Evolutionary conservation across 2,797 vertebrate genomes (phyloP).

Genomic region (Thaleichthys pacificus): DNA sequence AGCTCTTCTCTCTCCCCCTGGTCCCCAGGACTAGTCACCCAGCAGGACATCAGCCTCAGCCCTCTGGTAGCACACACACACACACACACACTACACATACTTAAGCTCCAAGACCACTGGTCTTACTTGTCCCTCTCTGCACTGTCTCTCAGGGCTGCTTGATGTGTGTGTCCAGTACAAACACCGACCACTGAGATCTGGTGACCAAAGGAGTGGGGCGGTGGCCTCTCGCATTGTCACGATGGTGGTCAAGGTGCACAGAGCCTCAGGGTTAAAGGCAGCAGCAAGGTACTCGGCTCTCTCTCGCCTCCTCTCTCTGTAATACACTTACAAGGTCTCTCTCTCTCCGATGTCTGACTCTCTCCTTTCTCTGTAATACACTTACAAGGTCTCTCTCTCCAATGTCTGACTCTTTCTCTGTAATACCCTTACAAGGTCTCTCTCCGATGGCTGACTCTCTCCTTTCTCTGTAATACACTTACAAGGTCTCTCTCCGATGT

Average conservation of each 20-base stretch:
- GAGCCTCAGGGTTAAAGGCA: constrained; percentile 90
- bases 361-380: neutral
- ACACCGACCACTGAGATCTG: constrained; percentile 61
- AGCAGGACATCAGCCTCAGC: constrained; percentile 54
- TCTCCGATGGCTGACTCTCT: neutral
- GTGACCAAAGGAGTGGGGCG: constrained; percentile 51
- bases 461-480: too few species aligned
- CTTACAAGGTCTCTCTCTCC: too few species aligned
- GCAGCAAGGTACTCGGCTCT: constrained; percentile 84
- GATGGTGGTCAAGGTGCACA: constrained; percentile 82
- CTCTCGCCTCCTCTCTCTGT: neutral
- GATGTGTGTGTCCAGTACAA: constrained; percentile 86
- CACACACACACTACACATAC: neutral
- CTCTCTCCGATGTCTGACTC: neutral
- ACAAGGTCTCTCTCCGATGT: neutral
- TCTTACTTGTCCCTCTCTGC: neutral
- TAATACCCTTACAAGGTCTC: too few species aligned
- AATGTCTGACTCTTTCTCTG: neutral
- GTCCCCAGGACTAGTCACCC: constrained; percentile 71
- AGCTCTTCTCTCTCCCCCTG: constrained; percentile 87
- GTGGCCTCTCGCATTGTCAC: constrained; percentile 74
- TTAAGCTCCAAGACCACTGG: too few species aligned
- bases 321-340: too few species aligned
- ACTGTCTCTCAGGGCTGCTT: constrained; percentile 78
- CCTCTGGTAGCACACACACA: constrained; percentile 77